Evolutionary conservation across 2,113 vertebrate genomes (phyloP).

Genomic region (Oncorhynchus tshawytscha): DNA sequence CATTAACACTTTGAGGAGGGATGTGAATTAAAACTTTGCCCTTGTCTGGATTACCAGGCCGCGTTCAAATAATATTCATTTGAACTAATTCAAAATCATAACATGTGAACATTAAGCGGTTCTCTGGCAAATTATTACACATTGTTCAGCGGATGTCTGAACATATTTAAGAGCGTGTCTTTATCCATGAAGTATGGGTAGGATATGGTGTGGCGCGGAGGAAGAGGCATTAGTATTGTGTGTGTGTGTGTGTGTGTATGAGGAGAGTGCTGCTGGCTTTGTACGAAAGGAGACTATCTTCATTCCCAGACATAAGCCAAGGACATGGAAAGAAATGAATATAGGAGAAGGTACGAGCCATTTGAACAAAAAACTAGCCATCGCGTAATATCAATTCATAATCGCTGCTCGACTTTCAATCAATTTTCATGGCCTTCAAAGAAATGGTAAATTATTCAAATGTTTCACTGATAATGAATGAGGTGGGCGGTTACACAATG

Average conservation of each 20-base stretch:
- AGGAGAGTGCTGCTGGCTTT: neutral
- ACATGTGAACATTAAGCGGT: constrained; percentile 5
- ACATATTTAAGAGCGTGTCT: constrained; percentile 9
- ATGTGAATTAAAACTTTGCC: constrained; percentile 8
- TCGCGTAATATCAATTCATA: no score
- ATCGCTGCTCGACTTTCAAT: no score
- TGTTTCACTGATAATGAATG: no score
- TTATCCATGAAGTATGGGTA: neutral
- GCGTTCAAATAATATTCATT: constrained; percentile 11
- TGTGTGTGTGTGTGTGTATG: constrained; percentile 1
- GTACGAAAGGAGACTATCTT: neutral
- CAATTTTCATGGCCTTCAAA: no score
- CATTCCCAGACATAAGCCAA: neutral
- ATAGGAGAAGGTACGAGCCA: neutral
- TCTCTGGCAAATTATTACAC: constrained; percentile 12
- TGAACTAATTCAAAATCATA: constrained; percentile 7
- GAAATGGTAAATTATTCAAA: no score
- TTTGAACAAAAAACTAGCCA: neutral
- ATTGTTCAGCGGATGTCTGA: constrained; percentile 2
- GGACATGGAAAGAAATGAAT: neutral
- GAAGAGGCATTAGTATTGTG: neutral
- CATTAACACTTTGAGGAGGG: constrained; percentile 6
- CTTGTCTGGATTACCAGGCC: constrained; percentile 14
- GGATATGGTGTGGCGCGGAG: neutral
- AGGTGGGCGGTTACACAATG: no score